Base-by-base conservation (phyloP, 2,797 vertebrate species). In the Propithecus deckenii region DNA sequence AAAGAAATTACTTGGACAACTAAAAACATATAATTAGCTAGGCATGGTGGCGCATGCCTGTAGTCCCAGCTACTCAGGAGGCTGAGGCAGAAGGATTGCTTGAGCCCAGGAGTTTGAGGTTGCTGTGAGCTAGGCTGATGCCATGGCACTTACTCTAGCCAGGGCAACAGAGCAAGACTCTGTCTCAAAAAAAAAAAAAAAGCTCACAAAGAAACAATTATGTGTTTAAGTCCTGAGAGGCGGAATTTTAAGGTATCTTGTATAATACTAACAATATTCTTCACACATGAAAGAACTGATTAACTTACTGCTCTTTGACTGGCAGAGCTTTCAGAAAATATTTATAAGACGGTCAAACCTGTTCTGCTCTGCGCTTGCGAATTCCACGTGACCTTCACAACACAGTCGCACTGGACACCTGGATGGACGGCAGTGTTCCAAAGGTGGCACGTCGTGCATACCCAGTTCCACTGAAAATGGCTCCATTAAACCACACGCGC, bases 381-480 rank as follows among this genome's bases (percentile, higher is more conserved):
- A 22, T 18, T 17, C 35, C 41, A 5, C 0, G 15, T 2, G 30
- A 12, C 52, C 13, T 0, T 25, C 35, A 0, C 2, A 0, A 55
- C 30, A 10, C 1, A 17, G 20, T 23, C 12, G 13, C 8, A 25
- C 41, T 7, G 30, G 23, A 48, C 2, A 8, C 15, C 46, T 14
- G 0, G 0, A 4, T 0, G 1, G 17, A 20, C 3, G 20, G 12
- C n/a, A 14, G 11, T 0, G 7, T 2, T 67, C 9, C 7, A 11
- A 41, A 71, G 55, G 17, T n/a, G 32, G 52, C 18, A 2, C 6
- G 0, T 38, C 28, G 2, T 8, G 0, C 57, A 13, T 30, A 17
- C 20, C 32, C 59, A 7, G 59, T 6, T 38, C 41, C 69, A 41
- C 4, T 18, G 11, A 41, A 25, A n/a, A 25, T 0, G 6, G 78